Evolutionary conservation across 2,797 vertebrate genomes (phyloP).

Genomic region (Gobionotothen gibberifrons): DNA sequence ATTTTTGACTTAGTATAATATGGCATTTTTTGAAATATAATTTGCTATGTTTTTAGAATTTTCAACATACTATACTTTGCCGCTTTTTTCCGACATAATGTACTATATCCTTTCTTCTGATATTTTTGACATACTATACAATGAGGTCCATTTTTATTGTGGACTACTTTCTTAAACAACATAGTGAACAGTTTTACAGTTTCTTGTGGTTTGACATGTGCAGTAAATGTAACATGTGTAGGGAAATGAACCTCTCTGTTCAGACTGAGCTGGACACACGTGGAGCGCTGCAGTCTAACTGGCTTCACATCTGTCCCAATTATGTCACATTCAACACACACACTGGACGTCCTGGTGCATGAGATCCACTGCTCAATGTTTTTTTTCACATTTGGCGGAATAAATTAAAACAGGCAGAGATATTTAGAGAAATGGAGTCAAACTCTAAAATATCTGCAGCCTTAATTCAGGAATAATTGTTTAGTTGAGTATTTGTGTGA

Average conservation of each 20-base stretch:
- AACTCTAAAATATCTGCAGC: not conserved
- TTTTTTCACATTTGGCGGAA: constrained; percentile 4
- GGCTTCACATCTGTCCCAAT: not conserved
- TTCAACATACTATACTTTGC: too few relatives aligned
- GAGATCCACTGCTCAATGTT: not conserved
- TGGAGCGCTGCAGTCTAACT: not conserved
- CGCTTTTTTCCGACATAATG: too few relatives aligned
- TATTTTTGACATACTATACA: too few relatives aligned
- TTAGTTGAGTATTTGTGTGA: not conserved
- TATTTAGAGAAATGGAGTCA: constrained; percentile 1
- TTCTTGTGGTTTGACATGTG: not conserved
- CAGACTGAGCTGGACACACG: constrained; percentile 26
- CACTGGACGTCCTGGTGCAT: not conserved
- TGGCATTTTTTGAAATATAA: too few relatives aligned
- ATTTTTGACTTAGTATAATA: too few relatives aligned
- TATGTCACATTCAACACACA: constrained; percentile 3
- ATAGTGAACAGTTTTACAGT: not conserved
- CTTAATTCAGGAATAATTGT: not conserved
- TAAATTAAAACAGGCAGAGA: not conserved
- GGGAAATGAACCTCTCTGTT: not conserved
- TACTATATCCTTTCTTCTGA: too few relatives aligned
- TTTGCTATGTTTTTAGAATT: too few relatives aligned
- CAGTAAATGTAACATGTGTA: not conserved
- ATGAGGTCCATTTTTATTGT: not conserved
- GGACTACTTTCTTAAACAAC: not conserved